Conservation (phyloP, 2,888 invertebrate genomes). For the Lycophotia porphyrea region DNA sequence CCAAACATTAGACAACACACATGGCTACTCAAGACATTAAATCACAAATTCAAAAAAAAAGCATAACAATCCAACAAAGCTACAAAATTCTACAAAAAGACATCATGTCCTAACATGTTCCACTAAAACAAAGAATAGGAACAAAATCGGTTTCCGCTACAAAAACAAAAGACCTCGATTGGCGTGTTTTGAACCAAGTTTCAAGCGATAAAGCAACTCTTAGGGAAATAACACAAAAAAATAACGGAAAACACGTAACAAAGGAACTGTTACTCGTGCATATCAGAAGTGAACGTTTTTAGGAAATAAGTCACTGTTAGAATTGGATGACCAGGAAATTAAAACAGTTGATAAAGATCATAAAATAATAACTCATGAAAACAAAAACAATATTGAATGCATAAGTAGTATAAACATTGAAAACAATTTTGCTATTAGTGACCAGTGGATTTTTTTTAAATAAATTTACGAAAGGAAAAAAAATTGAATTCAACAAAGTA, state of each 20-base stretch:
- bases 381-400: not conserved
- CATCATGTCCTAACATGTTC: constrained; percentile 3
- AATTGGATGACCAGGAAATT: not conserved
- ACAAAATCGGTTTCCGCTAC: constrained; percentile 20
- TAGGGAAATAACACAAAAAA: constrained; percentile 8
- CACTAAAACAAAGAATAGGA: constrained; percentile 37
- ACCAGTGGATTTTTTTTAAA: too few relatives aligned
- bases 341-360: not conserved
- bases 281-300: constrained; percentile 17
- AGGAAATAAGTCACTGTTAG: not conserved
- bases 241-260: constrained; percentile 15
- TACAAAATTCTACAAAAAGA: constrained; percentile 3
- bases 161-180: constrained; percentile 34
- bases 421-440: not conserved
- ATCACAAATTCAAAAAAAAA: not conserved
- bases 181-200: constrained; percentile 40
- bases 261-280: constrained; percentile 1
- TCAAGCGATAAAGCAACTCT: constrained; percentile 33
- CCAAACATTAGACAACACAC: not conserved
- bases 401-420: not conserved
- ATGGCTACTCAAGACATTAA: not conserved
- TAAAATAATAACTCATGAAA: not conserved
- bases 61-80: not conserved
- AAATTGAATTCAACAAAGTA: not conserved
- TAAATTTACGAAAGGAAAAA: not conserved